Evolutionary conservation across 2,113 vertebrate genomes (phyloP).

Genomic region (Pluvialis apricaria): DNA sequence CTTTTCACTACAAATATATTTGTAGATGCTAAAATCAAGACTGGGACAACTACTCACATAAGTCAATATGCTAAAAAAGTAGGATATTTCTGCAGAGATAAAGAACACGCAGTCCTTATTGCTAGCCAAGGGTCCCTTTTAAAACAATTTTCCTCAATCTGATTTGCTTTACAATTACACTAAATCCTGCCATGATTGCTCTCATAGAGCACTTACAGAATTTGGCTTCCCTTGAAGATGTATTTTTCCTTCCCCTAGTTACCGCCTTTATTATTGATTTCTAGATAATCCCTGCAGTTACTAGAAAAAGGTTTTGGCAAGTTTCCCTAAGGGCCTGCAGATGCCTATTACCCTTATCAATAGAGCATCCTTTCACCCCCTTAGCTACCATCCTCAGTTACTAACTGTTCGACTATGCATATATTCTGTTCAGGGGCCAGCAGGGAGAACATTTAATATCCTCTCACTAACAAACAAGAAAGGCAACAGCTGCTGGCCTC

Average conservation of each 20-base stretch:
- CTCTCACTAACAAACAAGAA: not conserved
- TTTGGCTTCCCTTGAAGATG: slow-evolving; percentile 5
- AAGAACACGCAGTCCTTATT: not conserved
- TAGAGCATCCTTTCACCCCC: slow-evolving; percentile 11
- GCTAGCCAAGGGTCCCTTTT: not conserved
- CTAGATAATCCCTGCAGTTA: slow-evolving; percentile 17
- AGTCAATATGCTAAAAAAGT: not conserved
- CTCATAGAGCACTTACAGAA: not conserved
- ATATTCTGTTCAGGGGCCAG: not conserved
- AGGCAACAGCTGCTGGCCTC: slow-evolving; percentile 13
- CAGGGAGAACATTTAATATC: not conserved
- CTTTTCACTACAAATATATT: not conserved
- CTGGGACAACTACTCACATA: not conserved
- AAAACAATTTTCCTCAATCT: slow-evolving; percentile 28
- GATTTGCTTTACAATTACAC: slow-evolving; percentile 42
- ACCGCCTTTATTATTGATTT: not conserved
- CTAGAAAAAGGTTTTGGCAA: slow-evolving; percentile 15
- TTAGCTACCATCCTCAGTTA: not conserved
- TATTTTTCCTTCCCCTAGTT: slow-evolving; percentile 3
- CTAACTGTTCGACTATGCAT: not conserved
- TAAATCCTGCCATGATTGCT: slow-evolving; percentile 31
- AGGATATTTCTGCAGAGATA: not conserved
- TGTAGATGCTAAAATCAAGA: not conserved
- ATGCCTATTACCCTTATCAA: not conserved
- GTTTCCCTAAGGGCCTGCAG: slow-evolving; percentile 24